Percentiles rank a stretch among this genome's conserved stretches.
Conservation (phyloP, 2,797 vertebrate species). For the Podargus strigoides region DNA sequence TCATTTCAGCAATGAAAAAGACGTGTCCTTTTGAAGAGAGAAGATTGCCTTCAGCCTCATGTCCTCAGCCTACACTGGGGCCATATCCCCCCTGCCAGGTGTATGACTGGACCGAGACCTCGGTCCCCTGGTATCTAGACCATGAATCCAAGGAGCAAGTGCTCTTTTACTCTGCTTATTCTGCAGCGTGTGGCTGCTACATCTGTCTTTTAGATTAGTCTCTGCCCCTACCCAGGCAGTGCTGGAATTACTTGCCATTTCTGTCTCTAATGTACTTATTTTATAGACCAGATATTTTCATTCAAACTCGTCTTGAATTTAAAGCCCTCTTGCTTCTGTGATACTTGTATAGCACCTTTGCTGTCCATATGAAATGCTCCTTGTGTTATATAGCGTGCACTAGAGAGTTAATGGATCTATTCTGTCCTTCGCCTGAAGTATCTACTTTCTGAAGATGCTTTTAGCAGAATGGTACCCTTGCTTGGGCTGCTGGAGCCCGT, state of each 20-base stretch:
- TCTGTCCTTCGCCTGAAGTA: not conserved
- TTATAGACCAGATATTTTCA: not conserved
- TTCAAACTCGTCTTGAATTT: not conserved
- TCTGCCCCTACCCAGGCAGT: not conserved
- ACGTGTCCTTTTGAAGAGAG: not conserved
- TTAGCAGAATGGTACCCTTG: not conserved
- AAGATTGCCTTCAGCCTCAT: not conserved
- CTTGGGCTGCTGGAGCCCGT: not conserved
- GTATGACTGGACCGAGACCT: not conserved
- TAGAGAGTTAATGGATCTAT: not conserved
- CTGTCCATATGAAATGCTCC: not conserved
- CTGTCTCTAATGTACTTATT: not conserved
- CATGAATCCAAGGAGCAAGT: not conserved
- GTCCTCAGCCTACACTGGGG: not conserved
- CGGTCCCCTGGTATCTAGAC: not conserved
- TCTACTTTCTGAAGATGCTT: not conserved
- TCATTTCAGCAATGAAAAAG: not conserved
- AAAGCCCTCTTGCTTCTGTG: not conserved
- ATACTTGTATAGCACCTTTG: not conserved
- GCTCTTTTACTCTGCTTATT: not conserved
- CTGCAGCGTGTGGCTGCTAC: not conserved
- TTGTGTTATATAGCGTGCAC: not conserved
- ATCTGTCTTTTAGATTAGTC: not conserved
- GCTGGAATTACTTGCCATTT: not conserved
- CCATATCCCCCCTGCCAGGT: not conserved